Conservation (phyloP, 2,888 invertebrate species). For the Muschampia plurimacula region DNA sequence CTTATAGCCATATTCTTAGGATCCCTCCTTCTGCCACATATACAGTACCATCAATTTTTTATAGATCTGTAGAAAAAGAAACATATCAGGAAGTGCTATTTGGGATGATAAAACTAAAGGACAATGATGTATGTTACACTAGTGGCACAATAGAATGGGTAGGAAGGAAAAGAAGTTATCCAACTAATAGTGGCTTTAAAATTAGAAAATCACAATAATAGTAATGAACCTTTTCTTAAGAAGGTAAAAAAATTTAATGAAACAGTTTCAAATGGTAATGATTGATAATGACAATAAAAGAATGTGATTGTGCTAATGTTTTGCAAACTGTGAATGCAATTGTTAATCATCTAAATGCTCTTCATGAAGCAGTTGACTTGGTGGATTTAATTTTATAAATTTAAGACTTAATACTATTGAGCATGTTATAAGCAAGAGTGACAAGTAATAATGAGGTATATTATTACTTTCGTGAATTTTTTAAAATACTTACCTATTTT, state of each 20-base stretch:
- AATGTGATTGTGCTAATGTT: slow-evolving; percentile 77
- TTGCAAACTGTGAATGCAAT: slow-evolving; percentile 82
- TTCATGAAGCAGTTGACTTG: slow-evolving; percentile 83
- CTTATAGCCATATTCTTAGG: slow-evolving; percentile 75
- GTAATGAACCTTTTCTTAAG: slow-evolving; percentile 57
- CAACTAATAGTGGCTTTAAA: slow-evolving; percentile 78
- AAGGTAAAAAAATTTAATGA: slow-evolving; percentile 58
- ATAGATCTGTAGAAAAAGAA: slow-evolving; percentile 52
- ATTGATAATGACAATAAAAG: slow-evolving; percentile 51
- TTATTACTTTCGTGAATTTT: neutral
- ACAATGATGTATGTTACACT: slow-evolving; percentile 79
- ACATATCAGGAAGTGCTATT: slow-evolving; percentile 60
- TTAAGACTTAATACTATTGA: slow-evolving; percentile 79
- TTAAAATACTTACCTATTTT: neutral
- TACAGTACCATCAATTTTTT: slow-evolving; percentile 62
- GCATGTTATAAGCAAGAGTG: slow-evolving; percentile 59
- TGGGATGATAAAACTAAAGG: slow-evolving; percentile 76
- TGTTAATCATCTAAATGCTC: slow-evolving; percentile 83
- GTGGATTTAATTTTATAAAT: slow-evolving; percentile 69
- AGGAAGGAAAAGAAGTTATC: slow-evolving; percentile 74
- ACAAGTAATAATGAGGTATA: slow-evolving; percentile 48
- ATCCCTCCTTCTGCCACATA: slow-evolving; percentile 70
- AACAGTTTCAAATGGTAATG: slow-evolving; percentile 52
- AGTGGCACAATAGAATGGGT: slow-evolving; percentile 82
- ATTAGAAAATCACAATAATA: slow-evolving; percentile 54